phyloP scores from a whole-genome alignment of 2,113 vertebrate genomes.

The Plecturocebus donacophilus region DNA sequence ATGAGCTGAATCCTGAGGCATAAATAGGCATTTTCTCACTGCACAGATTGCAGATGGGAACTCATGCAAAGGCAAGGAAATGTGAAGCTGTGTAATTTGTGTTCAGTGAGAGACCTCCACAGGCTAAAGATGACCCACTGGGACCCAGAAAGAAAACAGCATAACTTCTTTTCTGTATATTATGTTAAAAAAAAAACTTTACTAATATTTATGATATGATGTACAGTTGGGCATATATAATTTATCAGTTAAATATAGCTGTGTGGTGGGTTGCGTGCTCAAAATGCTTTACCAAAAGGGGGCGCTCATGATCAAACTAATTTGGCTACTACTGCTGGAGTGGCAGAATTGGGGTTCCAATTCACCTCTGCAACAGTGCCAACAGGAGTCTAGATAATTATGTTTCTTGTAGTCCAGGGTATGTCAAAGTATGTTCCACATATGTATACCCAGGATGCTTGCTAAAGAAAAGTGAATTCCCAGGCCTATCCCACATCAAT shows the following conservation, averaged over 20 bases:
- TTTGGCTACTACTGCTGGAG: not conserved
- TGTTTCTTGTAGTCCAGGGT: not conserved
- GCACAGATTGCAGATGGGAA: not conserved
- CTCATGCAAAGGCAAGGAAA: not conserved
- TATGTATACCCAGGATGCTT: not conserved
- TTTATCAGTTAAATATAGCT: not conserved
- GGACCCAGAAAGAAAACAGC: conserved; percentile 13
- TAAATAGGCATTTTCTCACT: not conserved
- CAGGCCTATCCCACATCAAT: not conserved
- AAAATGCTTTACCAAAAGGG: not conserved
- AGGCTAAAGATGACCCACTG: not conserved
- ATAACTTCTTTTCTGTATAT: not conserved
- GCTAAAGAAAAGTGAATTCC: not conserved
- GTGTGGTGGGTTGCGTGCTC: not conserved
- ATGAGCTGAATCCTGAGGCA: conserved; percentile 11
- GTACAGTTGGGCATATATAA: not conserved
- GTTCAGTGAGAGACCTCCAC: not conserved
- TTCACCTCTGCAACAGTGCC: not conserved
- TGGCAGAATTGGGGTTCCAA: not conserved
- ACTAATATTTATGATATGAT: not conserved
- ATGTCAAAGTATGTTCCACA: not conserved
- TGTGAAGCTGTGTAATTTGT: not conserved
- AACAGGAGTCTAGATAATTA: not conserved
- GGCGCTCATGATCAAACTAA: not conserved
- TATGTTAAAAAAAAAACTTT: conserved; percentile 25